Evolutionary conservation across 92 coral and sea anemone genomes (phyloP).

Genomic region (Phenganax stokvisi): DNA sequence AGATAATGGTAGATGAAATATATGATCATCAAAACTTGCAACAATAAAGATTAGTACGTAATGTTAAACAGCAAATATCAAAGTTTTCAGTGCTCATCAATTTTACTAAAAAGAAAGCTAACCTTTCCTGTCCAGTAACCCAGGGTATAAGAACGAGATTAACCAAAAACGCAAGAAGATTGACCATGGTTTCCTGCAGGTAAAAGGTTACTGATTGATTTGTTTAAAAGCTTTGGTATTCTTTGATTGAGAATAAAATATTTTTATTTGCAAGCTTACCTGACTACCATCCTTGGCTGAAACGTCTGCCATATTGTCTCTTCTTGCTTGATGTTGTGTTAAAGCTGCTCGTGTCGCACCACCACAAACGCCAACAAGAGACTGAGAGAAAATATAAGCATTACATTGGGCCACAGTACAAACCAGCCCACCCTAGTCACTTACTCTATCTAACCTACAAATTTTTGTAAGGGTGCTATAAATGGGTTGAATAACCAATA

Average conservation of each 20-base stretch:
- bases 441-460: background rate
- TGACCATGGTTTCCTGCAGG: slow-evolving; percentile 84
- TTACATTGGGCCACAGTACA: too few species aligned
- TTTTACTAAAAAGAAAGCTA: background rate
- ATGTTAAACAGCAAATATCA: background rate
- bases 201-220: background rate
- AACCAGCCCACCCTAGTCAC: too few species aligned
- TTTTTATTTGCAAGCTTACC: slow-evolving; percentile 41
- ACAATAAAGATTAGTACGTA: background rate
- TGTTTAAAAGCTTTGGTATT: background rate
- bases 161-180: slow-evolving; percentile 77
- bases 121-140: slow-evolving; percentile 76
- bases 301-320: slow-evolving; percentile 99
- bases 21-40: background rate
- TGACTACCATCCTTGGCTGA: slow-evolving; percentile 99
- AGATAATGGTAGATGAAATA: background rate
- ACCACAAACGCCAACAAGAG: slow-evolving; percentile 96
- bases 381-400: slow-evolving; percentile 40
- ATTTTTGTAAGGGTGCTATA: background rate
- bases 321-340: slow-evolving; percentile 97
- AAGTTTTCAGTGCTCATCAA: too few species aligned
- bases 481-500: too few species aligned
- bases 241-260: background rate
- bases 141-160: slow-evolving; percentile 86
- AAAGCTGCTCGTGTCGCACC: slow-evolving; percentile 97